phyloP scores from a whole-genome alignment of 2,113 vertebrate species.

The Melospiza georgiana region DNA sequence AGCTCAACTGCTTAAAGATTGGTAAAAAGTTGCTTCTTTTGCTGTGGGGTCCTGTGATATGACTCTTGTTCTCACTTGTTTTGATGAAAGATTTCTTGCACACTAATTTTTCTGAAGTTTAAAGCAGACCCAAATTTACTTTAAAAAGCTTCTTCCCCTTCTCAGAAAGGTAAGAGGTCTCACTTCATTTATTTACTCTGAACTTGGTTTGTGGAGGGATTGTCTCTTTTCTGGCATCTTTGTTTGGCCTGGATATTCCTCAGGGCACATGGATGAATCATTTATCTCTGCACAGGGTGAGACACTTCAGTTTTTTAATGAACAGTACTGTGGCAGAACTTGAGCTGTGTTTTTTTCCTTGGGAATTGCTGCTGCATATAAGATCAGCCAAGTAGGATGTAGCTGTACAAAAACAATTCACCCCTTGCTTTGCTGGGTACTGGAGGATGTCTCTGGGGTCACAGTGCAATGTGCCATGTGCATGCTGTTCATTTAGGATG shows the following conservation, averaged over 20 bases:
- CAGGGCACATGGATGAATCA: background rate
- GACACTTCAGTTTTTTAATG: background rate
- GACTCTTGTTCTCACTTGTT: background rate
- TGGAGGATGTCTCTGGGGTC: background rate
- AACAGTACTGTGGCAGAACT: conserved; percentile 1
- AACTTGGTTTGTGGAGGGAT: background rate
- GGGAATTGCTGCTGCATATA: background rate
- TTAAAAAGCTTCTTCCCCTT: background rate
- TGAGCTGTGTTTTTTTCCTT: background rate
- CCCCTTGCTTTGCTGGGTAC: accelerated
- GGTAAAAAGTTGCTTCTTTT: background rate
- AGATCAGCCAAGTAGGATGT: background rate
- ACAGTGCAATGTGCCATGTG: background rate
- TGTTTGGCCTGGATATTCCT: conserved; percentile 6
- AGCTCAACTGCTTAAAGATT: background rate
- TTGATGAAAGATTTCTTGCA: background rate
- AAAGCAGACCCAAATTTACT: background rate
- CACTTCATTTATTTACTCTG: background rate
- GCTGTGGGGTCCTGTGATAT: background rate
- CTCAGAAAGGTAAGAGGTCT: background rate
- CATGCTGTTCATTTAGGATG: background rate
- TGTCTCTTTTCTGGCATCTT: background rate
- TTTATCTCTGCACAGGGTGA: background rate
- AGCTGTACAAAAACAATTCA: accelerated
- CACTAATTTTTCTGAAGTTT: background rate